A percentile compares a stretch with the other conserved stretches of the same genome.
phyloP scores from a whole-genome alignment of 2,113 vertebrate genomes.

The Thunnus thynnus region DNA sequence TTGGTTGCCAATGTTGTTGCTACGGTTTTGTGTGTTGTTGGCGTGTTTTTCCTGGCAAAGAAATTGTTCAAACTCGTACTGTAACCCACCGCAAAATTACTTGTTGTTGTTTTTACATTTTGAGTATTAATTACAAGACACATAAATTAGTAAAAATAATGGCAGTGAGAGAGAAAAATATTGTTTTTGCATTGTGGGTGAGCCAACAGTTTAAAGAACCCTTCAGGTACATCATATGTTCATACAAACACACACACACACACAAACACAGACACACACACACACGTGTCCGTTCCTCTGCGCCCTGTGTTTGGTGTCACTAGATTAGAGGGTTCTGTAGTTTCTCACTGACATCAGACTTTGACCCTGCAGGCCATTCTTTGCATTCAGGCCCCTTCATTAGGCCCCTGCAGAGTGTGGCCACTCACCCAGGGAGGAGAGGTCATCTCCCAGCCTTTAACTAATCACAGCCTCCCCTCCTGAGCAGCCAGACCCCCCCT shows the following conservation, averaged over 20 bases:
- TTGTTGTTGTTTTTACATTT: too few species aligned
- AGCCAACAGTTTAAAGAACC: too few species aligned
- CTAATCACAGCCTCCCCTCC: slow-evolving; percentile 65
- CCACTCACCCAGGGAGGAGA: slow-evolving; percentile 73
- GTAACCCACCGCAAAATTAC: too few species aligned
- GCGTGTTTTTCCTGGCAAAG: too few species aligned
- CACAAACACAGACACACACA: not conserved
- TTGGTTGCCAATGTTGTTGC: too few species aligned
- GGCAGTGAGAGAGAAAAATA: too few species aligned
- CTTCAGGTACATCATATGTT: too few species aligned
- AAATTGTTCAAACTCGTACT: not conserved
- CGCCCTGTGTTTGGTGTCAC: slow-evolving; percentile 43
- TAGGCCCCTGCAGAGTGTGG: slow-evolving; percentile 75
- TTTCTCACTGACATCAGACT: slow-evolving; percentile 56
- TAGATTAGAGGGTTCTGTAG: slow-evolving; percentile 71
- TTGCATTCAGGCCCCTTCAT: slow-evolving; percentile 62
- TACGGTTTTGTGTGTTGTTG: too few species aligned
- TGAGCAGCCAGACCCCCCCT: slow-evolving; percentile 22
- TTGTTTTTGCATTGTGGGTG: too few species aligned
- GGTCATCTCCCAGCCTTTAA: slow-evolving; percentile 54
- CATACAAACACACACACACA: slow-evolving; percentile 4
- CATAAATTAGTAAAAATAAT: not conserved
- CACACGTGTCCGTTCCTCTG: slow-evolving; percentile 1
- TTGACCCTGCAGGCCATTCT: slow-evolving; percentile 55
- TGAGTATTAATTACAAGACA: not conserved